Base-by-base conservation (phyloP, 2,113 vertebrate species). In the Harpagus bidentatus region DNA sequence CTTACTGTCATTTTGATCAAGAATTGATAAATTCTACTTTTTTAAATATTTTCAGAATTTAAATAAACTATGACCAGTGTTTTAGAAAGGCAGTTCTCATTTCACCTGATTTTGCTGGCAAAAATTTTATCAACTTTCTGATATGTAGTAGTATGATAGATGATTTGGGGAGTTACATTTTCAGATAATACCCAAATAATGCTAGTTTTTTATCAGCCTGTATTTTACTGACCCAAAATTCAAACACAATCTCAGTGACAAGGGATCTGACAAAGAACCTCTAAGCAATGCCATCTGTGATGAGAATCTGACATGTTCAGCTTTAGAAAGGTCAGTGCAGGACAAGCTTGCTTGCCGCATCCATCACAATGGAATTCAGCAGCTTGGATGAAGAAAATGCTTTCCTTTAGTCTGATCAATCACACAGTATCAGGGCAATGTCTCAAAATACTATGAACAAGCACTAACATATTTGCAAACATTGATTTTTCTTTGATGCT, bases 201-300 rank as follows among this genome's bases (percentile, higher is more conserved):
- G 16, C 48, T 45, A 61, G 22, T 25, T 87, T 94, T 86, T 65
- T 79, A 94, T 91, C 50, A 94, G 53, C 7, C 48, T 82, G 4
- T 31, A 70, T 76, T 95, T 86, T 66, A 66, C 73, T 70, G 53
- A 80, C 58, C 31, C 70, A 50, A 94, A 93, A 93, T 94, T 87
- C 70, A 96, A 89, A 82, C 10, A 74, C 40, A 79, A 42, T 84
- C 61, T 85, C 77, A 42, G 66, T 69, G 73, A 89, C 77, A 95
- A 78, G 59, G 13, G 69, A 91, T 87, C 78, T 95, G 73, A 91
- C 81, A 91, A 82, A 95, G 48, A 95, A 80, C 53, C 62, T 95
- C 78, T 72, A 91, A 97, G 93, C 58, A 87, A 90, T 93, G 70
- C 78, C 81, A 91, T 87, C 81, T 94, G 73, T 85, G 94, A 93